Evolutionary conservation across 2,888 invertebrate genomes (phyloP).

Genomic region (Oconnorella tubifera): DNA sequence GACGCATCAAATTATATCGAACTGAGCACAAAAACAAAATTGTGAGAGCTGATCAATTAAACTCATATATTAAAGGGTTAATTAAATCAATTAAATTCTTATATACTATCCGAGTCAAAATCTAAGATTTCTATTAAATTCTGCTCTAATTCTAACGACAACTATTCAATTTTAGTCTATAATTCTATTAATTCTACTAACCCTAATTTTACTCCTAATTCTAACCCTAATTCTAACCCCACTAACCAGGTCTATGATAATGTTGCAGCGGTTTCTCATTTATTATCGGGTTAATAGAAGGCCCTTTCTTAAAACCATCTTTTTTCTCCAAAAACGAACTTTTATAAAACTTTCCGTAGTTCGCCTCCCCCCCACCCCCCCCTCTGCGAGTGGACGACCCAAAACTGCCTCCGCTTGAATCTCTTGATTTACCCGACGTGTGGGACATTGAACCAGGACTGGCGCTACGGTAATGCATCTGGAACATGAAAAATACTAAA

Average conservation of each 20-base stretch:
- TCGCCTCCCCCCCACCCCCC: constrained; percentile 22
- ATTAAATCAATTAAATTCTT: background rate
- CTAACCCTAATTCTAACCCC: too few relatives aligned
- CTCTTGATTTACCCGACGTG: constrained; percentile 7
- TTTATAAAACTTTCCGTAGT: constrained; percentile 34
- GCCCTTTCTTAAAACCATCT: constrained; percentile 26
- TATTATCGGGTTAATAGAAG: constrained; percentile 27
- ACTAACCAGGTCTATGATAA: constrained; percentile 18
- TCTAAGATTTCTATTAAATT: too few relatives aligned
- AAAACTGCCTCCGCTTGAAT: constrained; percentile 13
- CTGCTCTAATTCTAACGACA: too few relatives aligned
- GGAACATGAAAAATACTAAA: background rate
- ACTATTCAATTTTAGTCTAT: too few relatives aligned
- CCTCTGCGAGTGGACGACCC: constrained; percentile 12
- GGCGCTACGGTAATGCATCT: constrained; percentile 16
- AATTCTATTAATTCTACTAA: too few relatives aligned
- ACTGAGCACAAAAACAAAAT: too few relatives aligned
- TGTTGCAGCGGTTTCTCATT: constrained; percentile 12
- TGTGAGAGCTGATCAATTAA: too few relatives aligned
- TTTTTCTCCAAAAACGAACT: constrained; percentile 30
- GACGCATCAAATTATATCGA: too few relatives aligned
- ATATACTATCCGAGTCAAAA: background rate
- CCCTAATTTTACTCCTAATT: too few relatives aligned
- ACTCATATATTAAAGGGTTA: too few relatives aligned
- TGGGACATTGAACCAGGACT: constrained; percentile 15